Base-by-base conservation (phyloP, 2,113 vertebrate species). In the Cercocebus atys region DNA sequence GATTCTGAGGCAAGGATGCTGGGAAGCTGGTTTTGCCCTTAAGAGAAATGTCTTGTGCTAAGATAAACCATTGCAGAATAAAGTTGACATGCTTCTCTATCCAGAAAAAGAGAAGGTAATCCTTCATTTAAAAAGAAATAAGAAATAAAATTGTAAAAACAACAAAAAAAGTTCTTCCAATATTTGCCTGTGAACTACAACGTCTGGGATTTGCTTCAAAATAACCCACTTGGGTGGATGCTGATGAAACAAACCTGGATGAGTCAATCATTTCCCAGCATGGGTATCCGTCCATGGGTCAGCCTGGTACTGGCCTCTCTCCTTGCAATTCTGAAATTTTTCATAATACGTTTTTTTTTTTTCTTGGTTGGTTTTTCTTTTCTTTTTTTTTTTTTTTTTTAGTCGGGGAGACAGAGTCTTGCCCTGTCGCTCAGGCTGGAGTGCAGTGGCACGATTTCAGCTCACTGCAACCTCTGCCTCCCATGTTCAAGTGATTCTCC, bases 231-330 rank as follows among this genome's bases (percentile, higher is more conserved):
- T 47, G 87, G 47, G 68, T 35, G 9, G 5, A 17, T 25, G 90
- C 7, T 10, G 81, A 57, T 11, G 81, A 13, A 25, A 43, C 43
- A 13, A 8, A 6, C 35, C 4, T 32, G 88, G 47, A 47, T 14
- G 70, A 68, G 47, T 3, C 2, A 43, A 47, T 35, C 7, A 2
- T 12, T 59, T 40, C 27, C 1, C 0, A 70, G 43, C 47, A 40
- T 4, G n/a, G 22, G 12, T 22, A 1, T 3, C 2, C 35, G 25
- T 3, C 4, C 23, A 2, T 10, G 35, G 70, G 88, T 17, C n/a
- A 20, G 38, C 30, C 0, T 3, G 6, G 14, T 0, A 0, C 43
- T 3, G 30, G 5, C 30, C 93, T 43, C 76, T 57, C 52, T 52
- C 57, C 35, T 35, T 22, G 27, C 17, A 52, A n/a, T 47, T 23